A percentile compares a stretch with the other conserved stretches of the same genome.
Evolutionary conservation across 2,113 vertebrate genomes (phyloP).

Genomic region (Podilymbus podiceps): DNA sequence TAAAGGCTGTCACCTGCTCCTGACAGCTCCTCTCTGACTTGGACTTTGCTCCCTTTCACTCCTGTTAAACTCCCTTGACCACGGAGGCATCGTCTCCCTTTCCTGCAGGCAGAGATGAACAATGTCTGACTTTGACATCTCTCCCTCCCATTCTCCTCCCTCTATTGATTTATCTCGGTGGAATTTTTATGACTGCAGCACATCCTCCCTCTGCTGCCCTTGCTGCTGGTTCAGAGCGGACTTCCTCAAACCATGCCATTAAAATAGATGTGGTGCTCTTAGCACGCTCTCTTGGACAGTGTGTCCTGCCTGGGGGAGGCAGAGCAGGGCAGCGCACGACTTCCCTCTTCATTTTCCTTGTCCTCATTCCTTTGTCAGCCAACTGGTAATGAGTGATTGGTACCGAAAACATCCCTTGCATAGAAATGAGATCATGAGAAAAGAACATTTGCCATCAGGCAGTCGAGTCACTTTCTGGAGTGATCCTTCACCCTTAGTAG

Average conservation of each 20-base stretch:
- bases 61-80: not conserved
- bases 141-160: not conserved
- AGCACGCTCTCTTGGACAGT: not conserved
- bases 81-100: accelerated
- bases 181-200: constrained; percentile 53
- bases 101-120: not conserved
- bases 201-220: not conserved
- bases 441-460: not conserved
- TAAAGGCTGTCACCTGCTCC: not conserved
- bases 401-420: not conserved
- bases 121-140: not conserved
- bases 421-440: not conserved
- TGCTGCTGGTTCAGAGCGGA: not conserved
- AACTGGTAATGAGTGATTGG: not conserved
- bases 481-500: not conserved
- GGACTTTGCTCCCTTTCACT: not conserved
- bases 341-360: not conserved
- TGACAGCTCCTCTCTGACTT: not conserved
- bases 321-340: not conserved
- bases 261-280: not conserved
- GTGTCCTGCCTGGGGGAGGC: not conserved
- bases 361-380: not conserved
- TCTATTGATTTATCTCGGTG: constrained; percentile 16
- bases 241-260: not conserved
- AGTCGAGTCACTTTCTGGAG: accelerated